Evolutionary conservation across 2,113 vertebrate species (phyloP).

Genomic region (Sakesphorus luctuosus): DNA sequence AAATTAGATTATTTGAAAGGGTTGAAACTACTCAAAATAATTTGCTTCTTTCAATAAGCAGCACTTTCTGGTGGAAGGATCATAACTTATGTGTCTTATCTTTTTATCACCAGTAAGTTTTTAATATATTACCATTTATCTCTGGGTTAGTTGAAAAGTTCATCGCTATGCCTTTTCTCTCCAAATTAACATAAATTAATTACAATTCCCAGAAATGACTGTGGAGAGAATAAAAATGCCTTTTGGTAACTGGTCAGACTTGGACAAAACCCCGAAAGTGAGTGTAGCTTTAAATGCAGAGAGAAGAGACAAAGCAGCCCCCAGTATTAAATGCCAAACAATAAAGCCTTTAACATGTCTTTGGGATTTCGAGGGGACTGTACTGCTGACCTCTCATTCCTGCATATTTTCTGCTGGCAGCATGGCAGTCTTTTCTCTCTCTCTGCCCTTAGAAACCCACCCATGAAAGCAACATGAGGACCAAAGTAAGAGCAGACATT

Average conservation of each 20-base stretch:
- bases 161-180: neutral
- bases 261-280: neutral
- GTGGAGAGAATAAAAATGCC: constrained; percentile 30
- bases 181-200: constrained; percentile 52
- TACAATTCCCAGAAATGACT: constrained; percentile 24
- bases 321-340: constrained; percentile 24
- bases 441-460: neutral
- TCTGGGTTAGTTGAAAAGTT: constrained; percentile 42
- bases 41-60: neutral
- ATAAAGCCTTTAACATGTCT: constrained; percentile 53
- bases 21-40: constrained; percentile 5
- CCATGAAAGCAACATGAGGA: neutral
- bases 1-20: neutral
- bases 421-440: neutral
- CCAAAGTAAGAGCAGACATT: neutral
- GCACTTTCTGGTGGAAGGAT: neutral
- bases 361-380: constrained; percentile 21
- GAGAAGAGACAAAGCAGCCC: constrained; percentile 41
- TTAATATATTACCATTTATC: constrained; percentile 10
- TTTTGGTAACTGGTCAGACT: constrained; percentile 41
- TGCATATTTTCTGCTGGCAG: constrained; percentile 39
- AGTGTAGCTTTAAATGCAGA: constrained; percentile 25
- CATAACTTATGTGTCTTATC: neutral
- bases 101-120: constrained; percentile 9
- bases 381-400: constrained; percentile 63